Evolutionary conservation across 2,113 vertebrate genomes (phyloP).

Genomic region (Tetrao urogallus): DNA sequence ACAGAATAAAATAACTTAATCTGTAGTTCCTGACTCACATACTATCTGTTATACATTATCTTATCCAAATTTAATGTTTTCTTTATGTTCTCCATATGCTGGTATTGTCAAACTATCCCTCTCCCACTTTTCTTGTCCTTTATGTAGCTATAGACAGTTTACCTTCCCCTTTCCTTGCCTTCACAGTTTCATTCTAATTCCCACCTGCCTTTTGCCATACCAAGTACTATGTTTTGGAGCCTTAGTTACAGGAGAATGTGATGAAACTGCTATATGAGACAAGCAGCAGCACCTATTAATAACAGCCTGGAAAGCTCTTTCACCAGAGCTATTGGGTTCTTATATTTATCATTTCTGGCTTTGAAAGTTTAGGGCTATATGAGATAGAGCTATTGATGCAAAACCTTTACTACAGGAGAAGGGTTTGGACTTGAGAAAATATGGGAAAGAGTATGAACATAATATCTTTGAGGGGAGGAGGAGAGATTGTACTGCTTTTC

Average conservation of each 20-base stretch:
- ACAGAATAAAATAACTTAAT: not conserved
- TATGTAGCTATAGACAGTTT: not conserved
- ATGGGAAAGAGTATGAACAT: not conserved
- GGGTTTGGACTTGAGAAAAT: not conserved
- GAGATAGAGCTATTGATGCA: not conserved
- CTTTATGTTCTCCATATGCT: not conserved
- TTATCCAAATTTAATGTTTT: not conserved
- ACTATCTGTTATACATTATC: not conserved
- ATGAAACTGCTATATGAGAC: not conserved
- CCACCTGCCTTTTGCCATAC: not conserved
- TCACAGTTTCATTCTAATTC: not conserved
- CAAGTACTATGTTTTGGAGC: not conserved
- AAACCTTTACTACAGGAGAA: not conserved
- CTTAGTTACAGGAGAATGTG: not conserved
- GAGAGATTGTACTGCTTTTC: not conserved
- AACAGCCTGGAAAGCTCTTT: not conserved
- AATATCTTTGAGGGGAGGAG: not conserved
- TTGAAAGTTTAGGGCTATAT: not conserved
- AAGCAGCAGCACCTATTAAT: not conserved
- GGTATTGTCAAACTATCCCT: not conserved
- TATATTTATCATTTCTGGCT: not conserved
- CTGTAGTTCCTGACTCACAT: not conserved
- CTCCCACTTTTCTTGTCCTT: not conserved
- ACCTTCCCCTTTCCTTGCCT: not conserved
- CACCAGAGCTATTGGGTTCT: not conserved